Conservation (phyloP, 2,113 vertebrate genomes). For the Cheirogaleus medius region DNA sequence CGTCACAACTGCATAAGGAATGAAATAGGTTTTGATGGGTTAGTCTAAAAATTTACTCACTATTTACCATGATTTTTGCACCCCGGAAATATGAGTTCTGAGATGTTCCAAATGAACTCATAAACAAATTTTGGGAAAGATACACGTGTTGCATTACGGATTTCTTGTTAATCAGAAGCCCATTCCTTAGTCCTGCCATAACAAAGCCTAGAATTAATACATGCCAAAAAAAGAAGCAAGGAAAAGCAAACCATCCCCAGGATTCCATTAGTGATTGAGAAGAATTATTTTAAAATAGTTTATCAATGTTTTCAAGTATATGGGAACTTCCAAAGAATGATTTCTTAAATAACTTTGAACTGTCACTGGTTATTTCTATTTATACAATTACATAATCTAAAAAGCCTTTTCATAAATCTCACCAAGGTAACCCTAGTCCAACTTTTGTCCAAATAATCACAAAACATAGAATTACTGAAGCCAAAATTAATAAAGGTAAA, state of each 20-base stretch:
- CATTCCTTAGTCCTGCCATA: not conserved
- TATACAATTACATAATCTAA: not conserved
- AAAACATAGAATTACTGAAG: not conserved
- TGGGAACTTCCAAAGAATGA: not conserved
- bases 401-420: not conserved
- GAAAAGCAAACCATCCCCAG: not conserved
- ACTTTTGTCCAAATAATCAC: not conserved
- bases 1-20: not conserved
- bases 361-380: not conserved
- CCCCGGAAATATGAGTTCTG: not conserved
- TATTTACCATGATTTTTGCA: not conserved
- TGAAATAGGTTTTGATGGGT: not conserved
- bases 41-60: not conserved
- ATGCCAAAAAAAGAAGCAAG: not conserved
- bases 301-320: not conserved
- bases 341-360: not conserved
- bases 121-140: not conserved
- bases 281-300: not conserved
- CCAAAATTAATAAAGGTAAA: slow-evolving; percentile 16
- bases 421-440: not conserved
- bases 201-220: not conserved
- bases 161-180: not conserved
- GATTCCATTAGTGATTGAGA: not conserved
- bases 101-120: not conserved
- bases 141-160: rapidly evolving